Base-by-base conservation (phyloP, 2,888 invertebrate genomes). In the Ectemnius continuus region DNA sequence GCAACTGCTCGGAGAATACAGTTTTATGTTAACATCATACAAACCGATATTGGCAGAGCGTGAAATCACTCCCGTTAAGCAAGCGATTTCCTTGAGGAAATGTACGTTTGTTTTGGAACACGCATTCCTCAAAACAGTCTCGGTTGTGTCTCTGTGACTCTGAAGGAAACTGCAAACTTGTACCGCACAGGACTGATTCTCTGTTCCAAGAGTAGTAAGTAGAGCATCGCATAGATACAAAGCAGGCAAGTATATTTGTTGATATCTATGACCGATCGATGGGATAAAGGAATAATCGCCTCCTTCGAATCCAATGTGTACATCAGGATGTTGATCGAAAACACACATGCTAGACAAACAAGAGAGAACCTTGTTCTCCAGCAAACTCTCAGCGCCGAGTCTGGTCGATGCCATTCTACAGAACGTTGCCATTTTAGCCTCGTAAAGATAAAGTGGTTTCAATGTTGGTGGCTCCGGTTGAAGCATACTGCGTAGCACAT, bases 391-490 rank as follows among this genome's bases (percentile, higher is more conserved):
- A 0, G 95, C 94, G 77, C 97, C 97, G 13, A 92, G 86, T 76
- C 94, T 92, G 0, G 93, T 93, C 6, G 94, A 93, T 0, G 96
- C 95, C 83, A 97, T 92, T 86, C 95, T 93, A 65, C 94, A 92
- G 18, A 97, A 92, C 80, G 96, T 93, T 48, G 96, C 94, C 95
- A 98, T 95, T 92, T 97, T 96, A 0, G 97, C 95, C 90, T 97
- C 96, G 91, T 97, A 98, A 16, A 97, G 94, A 91, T 97, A 98
- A 0, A 98, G 91, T 0, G 95, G 94, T 69, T 95, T 94, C 58
- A 97, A 92, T 2, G 94, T 94, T 62, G 93, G 93, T 0, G 95
- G 94, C 78, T 92, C 93, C 14, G 93, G 93, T 83, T 94, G 94
- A 59, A 96, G 86, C n/a, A 95, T 93, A 3, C 92, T 92, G 67